A percentile compares a stretch with the other conserved stretches of the same genome.
Evolutionary conservation across 2,888 invertebrate species (phyloP).

Genomic region (Andrena haemorrhoa): DNA sequence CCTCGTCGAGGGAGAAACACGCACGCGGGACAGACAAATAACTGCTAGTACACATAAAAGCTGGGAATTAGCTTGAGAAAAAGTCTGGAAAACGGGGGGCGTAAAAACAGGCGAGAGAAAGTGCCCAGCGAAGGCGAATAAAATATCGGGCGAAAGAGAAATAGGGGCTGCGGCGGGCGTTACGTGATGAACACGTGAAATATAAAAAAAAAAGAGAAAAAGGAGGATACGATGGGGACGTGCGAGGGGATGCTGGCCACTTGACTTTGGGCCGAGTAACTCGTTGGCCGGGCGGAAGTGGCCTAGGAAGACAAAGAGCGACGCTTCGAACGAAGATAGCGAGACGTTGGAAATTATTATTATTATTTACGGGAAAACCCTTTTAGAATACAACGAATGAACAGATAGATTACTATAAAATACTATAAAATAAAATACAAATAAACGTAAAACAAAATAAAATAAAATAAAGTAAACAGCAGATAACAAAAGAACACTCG

Average conservation of each 20-base stretch:
- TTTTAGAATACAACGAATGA: no score
- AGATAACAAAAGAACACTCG: no score
- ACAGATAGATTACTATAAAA: no score
- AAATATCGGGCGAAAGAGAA: slow-evolving; percentile 28
- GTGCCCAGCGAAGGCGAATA: neutral
- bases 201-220: slow-evolving; percentile 3
- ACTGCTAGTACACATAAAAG: neutral
- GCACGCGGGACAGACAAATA: neutral
- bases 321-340: slow-evolving; percentile 1
- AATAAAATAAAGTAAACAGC: no score
- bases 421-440: no score
- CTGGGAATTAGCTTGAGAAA: neutral
- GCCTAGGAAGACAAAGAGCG: slow-evolving; percentile 31
- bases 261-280: slow-evolving; percentile 63
- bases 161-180: neutral
- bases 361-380: no score
- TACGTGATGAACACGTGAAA: slow-evolving; percentile 46
- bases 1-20: neutral
- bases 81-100: neutral
- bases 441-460: no score
- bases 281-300: slow-evolving; percentile 41
- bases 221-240: slow-evolving; percentile 39
- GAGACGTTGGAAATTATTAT: slow-evolving; percentile 7
- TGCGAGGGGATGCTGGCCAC: slow-evolving; percentile 41
- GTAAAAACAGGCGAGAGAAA: neutral